Base-by-base conservation (phyloP, 2,113 vertebrate species). In the Cephalopholis sonnerati region DNA sequence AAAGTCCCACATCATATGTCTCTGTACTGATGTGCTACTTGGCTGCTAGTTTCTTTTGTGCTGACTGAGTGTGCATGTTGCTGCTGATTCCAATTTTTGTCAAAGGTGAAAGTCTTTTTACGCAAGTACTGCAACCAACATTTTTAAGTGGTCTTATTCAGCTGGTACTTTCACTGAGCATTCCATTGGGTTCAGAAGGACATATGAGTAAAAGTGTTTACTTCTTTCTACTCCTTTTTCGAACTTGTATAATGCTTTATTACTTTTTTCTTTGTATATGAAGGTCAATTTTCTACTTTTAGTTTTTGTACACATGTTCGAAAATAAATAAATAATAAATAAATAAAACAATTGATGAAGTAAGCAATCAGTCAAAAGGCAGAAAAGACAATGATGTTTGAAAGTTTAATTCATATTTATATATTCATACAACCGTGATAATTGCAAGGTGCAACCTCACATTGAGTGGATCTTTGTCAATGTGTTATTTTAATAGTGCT, bases 21-120 rank as follows among this genome's bases (percentile, higher is more conserved):
- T 81, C 7, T 53, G 27, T 3, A 15, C 39, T 62, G 7, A 65
- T 50, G 22, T 48, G 46, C 36, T 64, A 3, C 10, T 48, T 39
- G 67, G 55, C 67, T 44, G 39, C 12, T 55, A 36, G 44, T 20
- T 55, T 50, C 67, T 70, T 48, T 62, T 67, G 46, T 73, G 27
- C 32, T 55, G 15, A n/a, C 5, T 62, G 36, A 59, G 16, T 24
- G 9, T 22, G 11, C 8, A n/a, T 46, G 29, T 13, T 64, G 24
- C 7, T 48, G 29, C n/a, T 25, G n/a, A 57, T 75, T 51, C 18
- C 2, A 63, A 50, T 17, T 5, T n/a, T 68, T 18, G 7, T 71
- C 22, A 12, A 29, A 29, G 24, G 17, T 68, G 7, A 7, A 20
- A 12, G 10, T 20, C 8, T 68, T 29, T 22, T n/a, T 20, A 51